Conservation (phyloP, 1,140 invertebrate species). For the Drosophila hydei region DNA sequence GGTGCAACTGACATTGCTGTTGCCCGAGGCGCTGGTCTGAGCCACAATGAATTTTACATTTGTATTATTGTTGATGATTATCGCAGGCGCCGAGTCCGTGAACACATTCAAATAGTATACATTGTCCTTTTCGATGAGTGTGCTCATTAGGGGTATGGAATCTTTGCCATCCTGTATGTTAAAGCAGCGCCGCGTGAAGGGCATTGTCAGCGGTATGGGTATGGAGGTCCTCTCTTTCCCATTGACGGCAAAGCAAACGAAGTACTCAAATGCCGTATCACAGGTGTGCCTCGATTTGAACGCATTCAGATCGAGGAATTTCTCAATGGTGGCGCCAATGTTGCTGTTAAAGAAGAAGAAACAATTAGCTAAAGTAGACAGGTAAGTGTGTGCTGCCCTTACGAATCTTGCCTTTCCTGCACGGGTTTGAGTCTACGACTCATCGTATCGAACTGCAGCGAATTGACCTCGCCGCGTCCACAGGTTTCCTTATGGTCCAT, state of each 20-base stretch:
- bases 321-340: slow-evolving; percentile 55
- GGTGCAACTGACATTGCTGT: slow-evolving; percentile 72
- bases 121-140: slow-evolving; percentile 70
- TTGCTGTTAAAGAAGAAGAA: slow-evolving; percentile 11
- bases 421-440: slow-evolving; percentile 15
- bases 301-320: slow-evolving; percentile 69
- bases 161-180: slow-evolving; percentile 64
- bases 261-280: slow-evolving; percentile 75
- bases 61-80: slow-evolving; percentile 74
- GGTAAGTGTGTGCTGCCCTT: neutral
- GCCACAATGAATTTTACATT: slow-evolving; percentile 74
- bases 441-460: slow-evolving; percentile 20
- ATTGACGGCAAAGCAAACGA: slow-evolving; percentile 59
- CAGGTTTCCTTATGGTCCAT: slow-evolving; percentile 75
- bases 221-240: slow-evolving; percentile 62
- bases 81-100: slow-evolving; percentile 61
- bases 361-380: neutral
- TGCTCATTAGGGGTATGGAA: slow-evolving; percentile 71
- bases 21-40: slow-evolving; percentile 73
- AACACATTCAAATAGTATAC: slow-evolving; percentile 73
- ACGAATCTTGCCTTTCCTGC: slow-evolving; percentile 34
- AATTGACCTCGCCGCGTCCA: slow-evolving; percentile 39
- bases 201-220: slow-evolving; percentile 63
- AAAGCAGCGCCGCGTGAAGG: slow-evolving; percentile 74
- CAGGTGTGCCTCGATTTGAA: slow-evolving; percentile 54